phyloP scores from a whole-genome alignment of 2,797 vertebrate species.

The Pseudocheirus occidentalis region DNA sequence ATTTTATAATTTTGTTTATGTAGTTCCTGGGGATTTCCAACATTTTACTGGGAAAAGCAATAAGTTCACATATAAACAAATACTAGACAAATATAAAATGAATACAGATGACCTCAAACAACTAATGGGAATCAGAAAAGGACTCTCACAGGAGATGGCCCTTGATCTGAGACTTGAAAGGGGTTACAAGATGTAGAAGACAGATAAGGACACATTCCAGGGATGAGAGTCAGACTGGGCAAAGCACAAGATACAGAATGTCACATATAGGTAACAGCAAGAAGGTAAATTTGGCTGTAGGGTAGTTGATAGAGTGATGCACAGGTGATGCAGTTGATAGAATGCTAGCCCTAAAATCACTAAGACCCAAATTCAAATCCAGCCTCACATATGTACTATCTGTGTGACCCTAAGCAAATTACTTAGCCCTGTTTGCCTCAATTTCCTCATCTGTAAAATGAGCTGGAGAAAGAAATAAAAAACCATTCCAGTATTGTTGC shows the following conservation, averaged over 20 bases:
- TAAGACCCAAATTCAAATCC: neutral
- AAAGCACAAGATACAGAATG: neutral
- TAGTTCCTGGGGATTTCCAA: neutral
- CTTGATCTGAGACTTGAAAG: neutral
- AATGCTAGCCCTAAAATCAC: neutral
- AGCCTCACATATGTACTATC: neutral
- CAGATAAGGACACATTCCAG: neutral
- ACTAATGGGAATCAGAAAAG: neutral
- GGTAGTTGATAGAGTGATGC: too few species aligned
- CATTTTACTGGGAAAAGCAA: neutral
- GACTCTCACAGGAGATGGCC: neutral
- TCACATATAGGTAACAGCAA: neutral
- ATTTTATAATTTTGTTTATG: neutral
- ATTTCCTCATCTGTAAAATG: neutral
- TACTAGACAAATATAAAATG: neutral
- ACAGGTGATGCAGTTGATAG: neutral
- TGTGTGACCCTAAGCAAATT: neutral
- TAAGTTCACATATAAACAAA: neutral
- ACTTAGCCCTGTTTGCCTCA: neutral
- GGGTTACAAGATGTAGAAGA: neutral
- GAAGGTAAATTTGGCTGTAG: neutral
- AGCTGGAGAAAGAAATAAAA: neutral
- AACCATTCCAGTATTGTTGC: neutral
- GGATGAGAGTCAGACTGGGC: neutral
- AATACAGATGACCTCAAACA: neutral